Evolutionary conservation across 1,140 invertebrate species (phyloP).

Genomic region (Euura lappo): DNA sequence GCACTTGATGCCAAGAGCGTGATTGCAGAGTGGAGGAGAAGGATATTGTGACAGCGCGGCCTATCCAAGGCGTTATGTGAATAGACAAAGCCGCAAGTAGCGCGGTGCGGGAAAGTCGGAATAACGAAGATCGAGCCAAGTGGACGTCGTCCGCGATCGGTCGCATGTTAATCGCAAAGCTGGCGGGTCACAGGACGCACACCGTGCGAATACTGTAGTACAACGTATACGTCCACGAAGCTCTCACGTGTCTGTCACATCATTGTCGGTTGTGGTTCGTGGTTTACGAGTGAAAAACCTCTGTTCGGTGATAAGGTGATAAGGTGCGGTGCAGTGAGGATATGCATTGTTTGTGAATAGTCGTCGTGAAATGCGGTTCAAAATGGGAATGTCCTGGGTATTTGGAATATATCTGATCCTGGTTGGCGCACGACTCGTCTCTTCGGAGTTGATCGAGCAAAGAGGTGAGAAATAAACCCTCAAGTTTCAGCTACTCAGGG

Average conservation of each 20-base stretch:
- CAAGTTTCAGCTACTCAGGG: neutral
- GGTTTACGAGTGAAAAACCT: no score
- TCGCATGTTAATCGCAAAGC: no score
- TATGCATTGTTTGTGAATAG: neutral
- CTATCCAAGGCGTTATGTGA: neutral
- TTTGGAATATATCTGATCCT: constrained; percentile 40
- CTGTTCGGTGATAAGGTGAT: neutral
- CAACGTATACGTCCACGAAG: neutral
- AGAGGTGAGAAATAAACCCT: constrained; percentile 42
- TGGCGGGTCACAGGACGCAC: no score
- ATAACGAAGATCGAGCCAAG: no score
- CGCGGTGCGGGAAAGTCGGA: neutral
- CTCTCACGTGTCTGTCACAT: no score
- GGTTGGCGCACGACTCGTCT: constrained; percentile 27
- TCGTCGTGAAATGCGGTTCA: constrained; percentile 30
- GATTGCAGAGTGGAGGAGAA: no score
- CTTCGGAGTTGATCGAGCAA: constrained; percentile 52
- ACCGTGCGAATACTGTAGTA: no score
- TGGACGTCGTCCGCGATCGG: no score
- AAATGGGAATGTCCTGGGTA: constrained; percentile 41
- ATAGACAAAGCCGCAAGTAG: neutral
- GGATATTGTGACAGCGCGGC: neutral
- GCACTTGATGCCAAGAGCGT: neutral
- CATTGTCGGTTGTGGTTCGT: neutral
- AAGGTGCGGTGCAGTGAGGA: neutral